Evolutionary conservation across 2,888 invertebrate species (phyloP).

Genomic region (Thera obeliscata): DNA sequence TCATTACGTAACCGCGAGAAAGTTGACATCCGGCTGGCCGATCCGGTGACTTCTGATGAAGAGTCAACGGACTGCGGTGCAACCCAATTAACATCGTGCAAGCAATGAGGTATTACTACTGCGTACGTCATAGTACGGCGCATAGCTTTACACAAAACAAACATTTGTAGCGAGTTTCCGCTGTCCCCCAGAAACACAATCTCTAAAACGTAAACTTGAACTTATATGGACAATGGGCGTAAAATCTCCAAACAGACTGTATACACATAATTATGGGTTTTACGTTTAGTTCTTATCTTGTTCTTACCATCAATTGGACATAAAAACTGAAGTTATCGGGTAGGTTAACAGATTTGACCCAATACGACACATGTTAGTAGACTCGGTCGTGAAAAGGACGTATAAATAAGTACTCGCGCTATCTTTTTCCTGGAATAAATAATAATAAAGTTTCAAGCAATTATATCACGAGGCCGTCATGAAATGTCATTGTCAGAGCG

Average conservation of each 20-base stretch:
- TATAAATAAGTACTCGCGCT: constrained; percentile 10
- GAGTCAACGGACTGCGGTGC: constrained; percentile 59
- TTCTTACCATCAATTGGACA: constrained; percentile 10
- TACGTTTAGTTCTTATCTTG: neutral
- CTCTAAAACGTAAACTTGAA: constrained; percentile 8
- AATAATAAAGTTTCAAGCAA: constrained; percentile 42
- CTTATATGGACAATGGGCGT: neutral
- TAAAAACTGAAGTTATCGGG: constrained; percentile 9
- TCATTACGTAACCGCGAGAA: constrained; percentile 80
- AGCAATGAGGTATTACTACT: constrained; percentile 12
- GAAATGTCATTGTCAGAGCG: constrained; percentile 80
- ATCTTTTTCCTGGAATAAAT: constrained; percentile 31
- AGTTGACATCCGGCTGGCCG: constrained; percentile 78
- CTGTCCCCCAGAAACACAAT: neutral
- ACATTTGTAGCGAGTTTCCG: neutral
- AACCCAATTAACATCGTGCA: constrained; percentile 52
- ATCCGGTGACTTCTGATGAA: constrained; percentile 55
- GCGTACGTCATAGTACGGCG: neutral
- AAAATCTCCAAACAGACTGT: neutral
- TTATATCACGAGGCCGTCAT: constrained; percentile 59
- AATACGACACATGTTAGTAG: constrained; percentile 14
- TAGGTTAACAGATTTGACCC: constrained; percentile 21
- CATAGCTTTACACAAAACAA: constrained; percentile 11
- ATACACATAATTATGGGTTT: too few relatives aligned
- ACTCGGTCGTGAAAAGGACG: constrained; percentile 29